Percentiles rank a stretch among this genome's conserved stretches.
These are phyloP conservation scores for Galerucella pusilla DNA, from an alignment of 2,888 invertebrate species.

Conservation along the genomic window DNA sequence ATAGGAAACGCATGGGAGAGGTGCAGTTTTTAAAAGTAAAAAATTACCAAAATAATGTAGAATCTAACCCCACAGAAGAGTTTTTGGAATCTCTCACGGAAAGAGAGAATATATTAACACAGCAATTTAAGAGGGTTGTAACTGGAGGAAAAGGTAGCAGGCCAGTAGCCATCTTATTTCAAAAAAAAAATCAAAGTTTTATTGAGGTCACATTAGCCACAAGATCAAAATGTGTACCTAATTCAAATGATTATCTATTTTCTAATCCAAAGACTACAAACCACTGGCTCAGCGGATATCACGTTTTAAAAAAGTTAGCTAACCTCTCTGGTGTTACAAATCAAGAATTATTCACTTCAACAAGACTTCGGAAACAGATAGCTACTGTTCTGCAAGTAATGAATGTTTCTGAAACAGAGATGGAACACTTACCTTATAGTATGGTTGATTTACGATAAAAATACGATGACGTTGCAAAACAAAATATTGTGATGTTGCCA, in stretches of 20 bases:
- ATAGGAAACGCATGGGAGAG: slow-evolving; percentile 42
- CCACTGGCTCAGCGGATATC: slow-evolving; percentile 42
- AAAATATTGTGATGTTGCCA: no score
- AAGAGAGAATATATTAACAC: slow-evolving; percentile 9
- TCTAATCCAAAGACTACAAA: slow-evolving; percentile 42
- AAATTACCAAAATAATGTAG: slow-evolving; percentile 20
- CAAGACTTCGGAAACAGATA: slow-evolving; percentile 49
- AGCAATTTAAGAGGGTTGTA: slow-evolving; percentile 26
- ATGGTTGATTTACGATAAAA: no score
- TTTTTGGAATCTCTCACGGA: slow-evolving; percentile 25
- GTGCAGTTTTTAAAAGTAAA: slow-evolving; percentile 24
- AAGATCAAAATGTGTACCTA: slow-evolving; percentile 39
- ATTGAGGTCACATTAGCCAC: slow-evolving; percentile 26
- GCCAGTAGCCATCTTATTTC: slow-evolving; percentile 30
- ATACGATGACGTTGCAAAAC: no score
- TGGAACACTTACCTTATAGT: no score
- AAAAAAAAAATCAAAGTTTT: slow-evolving; percentile 35
- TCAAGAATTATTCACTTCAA: slow-evolving; percentile 47
- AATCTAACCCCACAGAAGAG: slow-evolving; percentile 14
- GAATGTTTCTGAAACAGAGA: slow-evolving; percentile 43
- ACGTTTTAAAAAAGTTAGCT: slow-evolving; percentile 47
- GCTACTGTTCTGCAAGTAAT: slow-evolving; percentile 44
- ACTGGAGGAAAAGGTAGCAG: slow-evolving; percentile 31
- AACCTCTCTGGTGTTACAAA: slow-evolving; percentile 40
- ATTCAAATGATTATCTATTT: slow-evolving; percentile 48